phyloP scores from a whole-genome alignment of 2,113 vertebrate species.

The Saguinus midas region DNA sequence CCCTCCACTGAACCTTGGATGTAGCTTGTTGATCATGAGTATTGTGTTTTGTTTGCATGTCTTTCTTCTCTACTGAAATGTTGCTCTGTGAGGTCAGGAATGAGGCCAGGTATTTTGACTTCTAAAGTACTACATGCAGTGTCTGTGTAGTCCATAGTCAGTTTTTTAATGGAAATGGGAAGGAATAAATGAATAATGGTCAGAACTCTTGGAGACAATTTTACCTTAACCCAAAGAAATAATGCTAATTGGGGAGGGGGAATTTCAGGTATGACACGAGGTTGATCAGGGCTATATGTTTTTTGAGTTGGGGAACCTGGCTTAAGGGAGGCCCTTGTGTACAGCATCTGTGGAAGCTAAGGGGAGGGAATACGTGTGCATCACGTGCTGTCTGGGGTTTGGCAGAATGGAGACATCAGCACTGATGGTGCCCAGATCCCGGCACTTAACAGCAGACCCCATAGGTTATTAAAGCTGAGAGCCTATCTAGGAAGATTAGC shows the following conservation, averaged over 20 bases:
- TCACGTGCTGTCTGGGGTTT: conserved; percentile 75
- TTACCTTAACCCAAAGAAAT: conserved; percentile 9
- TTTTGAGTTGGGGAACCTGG: neutral
- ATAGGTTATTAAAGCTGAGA: conserved; percentile 74
- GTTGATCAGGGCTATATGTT: neutral
- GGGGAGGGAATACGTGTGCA: neutral
- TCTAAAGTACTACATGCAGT: neutral
- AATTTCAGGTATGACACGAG: neutral
- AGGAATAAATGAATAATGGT: neutral
- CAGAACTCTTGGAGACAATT: neutral
- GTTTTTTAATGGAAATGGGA: neutral
- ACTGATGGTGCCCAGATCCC: conserved; percentile 75
- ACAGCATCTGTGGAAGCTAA: neutral
- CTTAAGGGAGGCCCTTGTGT: neutral
- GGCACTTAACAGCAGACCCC: conserved; percentile 71
- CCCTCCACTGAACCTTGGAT: neutral
- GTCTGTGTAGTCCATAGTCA: neutral
- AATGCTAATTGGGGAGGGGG: neutral
- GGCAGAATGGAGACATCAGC: conserved; percentile 67
- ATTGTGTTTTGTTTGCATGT: neutral
- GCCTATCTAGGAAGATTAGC: conserved; percentile 76
- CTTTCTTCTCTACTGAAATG: neutral
- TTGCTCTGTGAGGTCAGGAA: neutral
- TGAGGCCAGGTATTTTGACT: neutral
- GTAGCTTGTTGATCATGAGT: neutral